A percentile compares a stretch with the other conserved stretches of the same genome.
Conservation (phyloP, 2,888 invertebrate genomes). For the Lydus trimaculatus region DNA sequence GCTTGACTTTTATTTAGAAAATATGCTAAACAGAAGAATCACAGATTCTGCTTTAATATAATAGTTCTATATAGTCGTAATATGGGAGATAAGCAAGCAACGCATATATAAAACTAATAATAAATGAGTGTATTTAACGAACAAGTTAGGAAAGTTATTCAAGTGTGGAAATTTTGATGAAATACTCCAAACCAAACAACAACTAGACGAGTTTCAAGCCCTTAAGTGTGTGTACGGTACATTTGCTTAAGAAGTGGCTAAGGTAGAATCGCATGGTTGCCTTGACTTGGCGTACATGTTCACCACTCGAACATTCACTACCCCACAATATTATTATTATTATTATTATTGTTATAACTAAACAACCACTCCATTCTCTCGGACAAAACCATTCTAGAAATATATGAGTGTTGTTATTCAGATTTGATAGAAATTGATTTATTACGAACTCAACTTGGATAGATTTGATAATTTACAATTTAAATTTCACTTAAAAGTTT, state of each 20-base stretch:
- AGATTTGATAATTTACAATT: constrained; percentile 23
- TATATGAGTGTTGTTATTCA: constrained; percentile 8
- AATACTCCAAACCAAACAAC: constrained; percentile 37
- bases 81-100: constrained; percentile 35
- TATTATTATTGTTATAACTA: constrained; percentile 37
- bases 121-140: constrained; percentile 46
- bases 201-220: constrained; percentile 44
- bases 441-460: not conserved
- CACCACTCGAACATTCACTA: constrained; percentile 41
- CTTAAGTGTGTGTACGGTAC: constrained; percentile 54
- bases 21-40: constrained; percentile 30
- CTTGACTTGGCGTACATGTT: constrained; percentile 50
- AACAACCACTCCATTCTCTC: constrained; percentile 28
- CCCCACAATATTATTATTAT: constrained; percentile 20
- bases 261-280: constrained; percentile 50
- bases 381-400: constrained; percentile 5
- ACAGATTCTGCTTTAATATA: constrained; percentile 22
- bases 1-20: constrained; percentile 27
- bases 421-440: not conserved
- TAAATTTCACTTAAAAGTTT: constrained; percentile 29
- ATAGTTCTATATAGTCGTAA: not conserved
- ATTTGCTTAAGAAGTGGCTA: constrained; percentile 53
- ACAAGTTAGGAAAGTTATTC: constrained; percentile 48
- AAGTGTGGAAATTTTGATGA: constrained; percentile 51
- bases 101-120: constrained; percentile 48